Base-by-base conservation (phyloP, 2,113 vertebrate genomes). In the Mola mola region DNA sequence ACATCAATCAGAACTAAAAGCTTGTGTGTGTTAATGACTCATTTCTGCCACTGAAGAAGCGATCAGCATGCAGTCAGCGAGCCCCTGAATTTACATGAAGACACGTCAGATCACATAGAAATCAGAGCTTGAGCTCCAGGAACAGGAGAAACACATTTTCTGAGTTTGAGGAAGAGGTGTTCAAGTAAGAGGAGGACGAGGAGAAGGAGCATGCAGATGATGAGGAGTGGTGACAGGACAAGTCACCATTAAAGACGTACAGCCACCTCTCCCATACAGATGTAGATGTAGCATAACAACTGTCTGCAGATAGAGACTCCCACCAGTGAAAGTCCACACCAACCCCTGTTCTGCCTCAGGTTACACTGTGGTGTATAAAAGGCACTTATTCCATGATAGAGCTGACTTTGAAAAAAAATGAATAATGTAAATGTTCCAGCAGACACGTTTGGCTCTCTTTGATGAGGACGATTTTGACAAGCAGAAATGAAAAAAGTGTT, bases 241-340 rank as follows among this genome's bases (percentile, higher is more conserved):
- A 7, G 9, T 29, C 28, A 58, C 29, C 12, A 40, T 24, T 6
- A 62, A 17, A 56, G 50, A 29, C 25, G 19, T 6, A 20, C 19
- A 38, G 66, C 55, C 10, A 5, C 6, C 28, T 29, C 9, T 17
- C 29, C n/a, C 48, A 52, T 31, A 61, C 42, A 56, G 24, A 6
- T 24, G 31, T 17, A 49, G 17, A 25, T 11, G 16, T 49, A 62
- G n/a, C n/a, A n/a, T n/a, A n/a, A n/a, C n/a, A n/a, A n/a, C n/a
- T n/a, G n/a, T n/a, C n/a, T n/a, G n/a, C 3, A 58, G 34, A 38
- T 1, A 43, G 52, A 59, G 64, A 44, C 53, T 44, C 34, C 62
- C 1, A 7, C 25, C 21, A 52, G 65, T 79, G 84, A 82, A 83
- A 87, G 72, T 74, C 81, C 82, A 88, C 84, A 72, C 82, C 68